These are phyloP conservation scores for Calycopis cecrops DNA, from an alignment of 1,140 invertebrate species.

Conservation along the genomic window DNA sequence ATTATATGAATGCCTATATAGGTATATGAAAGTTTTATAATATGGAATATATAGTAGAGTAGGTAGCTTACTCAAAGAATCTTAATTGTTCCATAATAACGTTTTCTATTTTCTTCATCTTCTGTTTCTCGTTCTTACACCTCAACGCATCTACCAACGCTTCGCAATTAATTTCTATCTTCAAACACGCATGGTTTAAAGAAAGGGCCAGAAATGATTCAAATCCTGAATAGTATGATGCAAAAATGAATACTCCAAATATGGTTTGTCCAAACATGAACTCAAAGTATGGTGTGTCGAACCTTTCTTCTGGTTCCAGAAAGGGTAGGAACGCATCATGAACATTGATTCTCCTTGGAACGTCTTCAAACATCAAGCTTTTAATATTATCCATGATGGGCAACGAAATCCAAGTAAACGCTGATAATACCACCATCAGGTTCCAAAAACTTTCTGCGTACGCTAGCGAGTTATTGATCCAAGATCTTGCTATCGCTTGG, in stretches of 20 bases:
- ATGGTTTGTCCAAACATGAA: conserved; percentile 32
- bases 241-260: conserved; percentile 3
- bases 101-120: conserved; percentile 11
- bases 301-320: conserved; percentile 24
- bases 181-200: conserved; percentile 22
- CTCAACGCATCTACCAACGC: conserved; percentile 16
- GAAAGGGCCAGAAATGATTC: conserved; percentile 18
- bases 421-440: conserved; percentile 23
- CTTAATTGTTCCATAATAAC: conserved; percentile 21
- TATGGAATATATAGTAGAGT: neutral
- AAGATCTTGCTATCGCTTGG: conserved; percentile 18
- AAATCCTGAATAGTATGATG: conserved; percentile 16
- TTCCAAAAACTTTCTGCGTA: conserved; percentile 35
- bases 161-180: conserved; percentile 20
- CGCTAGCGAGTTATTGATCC: conserved; percentile 25
- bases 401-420: conserved; percentile 31
- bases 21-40: neutral
- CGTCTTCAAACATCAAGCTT: conserved; percentile 24
- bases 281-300: conserved; percentile 35
- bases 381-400: conserved; percentile 29
- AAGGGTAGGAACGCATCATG: conserved; percentile 37
- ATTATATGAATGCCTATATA: neutral
- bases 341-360: conserved; percentile 32
- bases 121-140: neutral
- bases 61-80: conserved; percentile 13